phyloP scores from a whole-genome alignment of 2,113 vertebrate species.

The Syngnathus floridae region DNA sequence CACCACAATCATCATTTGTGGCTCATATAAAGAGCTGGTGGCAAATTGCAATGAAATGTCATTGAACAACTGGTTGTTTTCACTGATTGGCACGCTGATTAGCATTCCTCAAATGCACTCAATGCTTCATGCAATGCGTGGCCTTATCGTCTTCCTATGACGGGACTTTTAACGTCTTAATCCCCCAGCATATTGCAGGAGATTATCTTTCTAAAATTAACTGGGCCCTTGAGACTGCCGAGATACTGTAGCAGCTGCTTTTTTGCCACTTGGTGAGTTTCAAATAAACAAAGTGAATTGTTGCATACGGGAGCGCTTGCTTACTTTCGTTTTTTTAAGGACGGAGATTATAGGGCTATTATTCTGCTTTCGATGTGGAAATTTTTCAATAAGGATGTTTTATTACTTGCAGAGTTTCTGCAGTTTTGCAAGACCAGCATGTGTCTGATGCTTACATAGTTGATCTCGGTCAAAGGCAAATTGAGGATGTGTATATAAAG shows the following conservation, averaged over 20 bases:
- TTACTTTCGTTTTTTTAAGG: conserved; percentile 42
- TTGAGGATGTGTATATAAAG: not conserved
- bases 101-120: conserved; percentile 35
- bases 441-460: not conserved
- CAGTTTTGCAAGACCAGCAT: conserved; percentile 16
- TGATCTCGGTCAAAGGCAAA: not conserved
- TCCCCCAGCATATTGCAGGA: conserved; percentile 64
- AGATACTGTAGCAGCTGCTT: conserved; percentile 61
- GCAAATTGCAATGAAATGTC: conserved; percentile 36
- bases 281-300: conserved; percentile 63
- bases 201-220: conserved; percentile 75
- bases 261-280: conserved; percentile 59
- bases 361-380: conserved; percentile 25
- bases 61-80: conserved; percentile 57
- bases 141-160: conserved; percentile 46
- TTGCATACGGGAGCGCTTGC: conserved; percentile 33
- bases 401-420: conserved; percentile 28
- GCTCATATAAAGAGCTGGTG: conserved; percentile 29
- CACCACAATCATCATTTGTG: conserved; percentile 42
- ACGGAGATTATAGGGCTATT: conserved; percentile 37
- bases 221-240: conserved; percentile 63
- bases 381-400: conserved; percentile 18
- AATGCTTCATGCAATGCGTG: conserved; percentile 23
- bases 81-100: conserved; percentile 51
- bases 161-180: conserved; percentile 60